Conservation (phyloP, 2,888 invertebrate genomes). For the Melanostoma scalare region DNA sequence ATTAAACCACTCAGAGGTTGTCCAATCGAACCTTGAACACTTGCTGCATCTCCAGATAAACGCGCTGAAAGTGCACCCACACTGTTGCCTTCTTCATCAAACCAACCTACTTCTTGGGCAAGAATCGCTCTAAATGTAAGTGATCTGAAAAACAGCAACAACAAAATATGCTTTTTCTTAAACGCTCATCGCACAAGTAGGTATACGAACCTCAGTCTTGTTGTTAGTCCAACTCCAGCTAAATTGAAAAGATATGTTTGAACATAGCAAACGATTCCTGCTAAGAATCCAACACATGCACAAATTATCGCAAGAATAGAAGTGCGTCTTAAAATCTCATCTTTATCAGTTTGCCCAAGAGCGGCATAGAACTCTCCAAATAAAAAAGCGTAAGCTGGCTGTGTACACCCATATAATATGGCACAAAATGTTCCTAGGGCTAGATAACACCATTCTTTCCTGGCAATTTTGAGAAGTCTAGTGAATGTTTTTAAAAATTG, state of each 20-base stretch:
- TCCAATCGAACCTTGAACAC: slow-evolving; percentile 89
- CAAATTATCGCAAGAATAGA: slow-evolving; percentile 85
- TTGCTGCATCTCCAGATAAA: slow-evolving; percentile 88
- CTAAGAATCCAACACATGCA: slow-evolving; percentile 85
- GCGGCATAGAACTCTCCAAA: slow-evolving; percentile 88
- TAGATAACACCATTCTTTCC: slow-evolving; percentile 87
- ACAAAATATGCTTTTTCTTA: neutral
- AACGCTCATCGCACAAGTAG: neutral
- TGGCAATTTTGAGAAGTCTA: slow-evolving; percentile 84
- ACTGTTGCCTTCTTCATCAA: slow-evolving; percentile 86
- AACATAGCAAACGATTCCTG: slow-evolving; percentile 86
- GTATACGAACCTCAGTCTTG: slow-evolving; percentile 82
- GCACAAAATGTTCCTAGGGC: slow-evolving; percentile 86
- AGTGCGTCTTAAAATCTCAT: slow-evolving; percentile 83
- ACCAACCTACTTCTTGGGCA: slow-evolving; percentile 89
- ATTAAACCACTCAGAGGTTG: slow-evolving; percentile 87
- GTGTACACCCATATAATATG: slow-evolving; percentile 86
- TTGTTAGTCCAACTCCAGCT: slow-evolving; percentile 89
- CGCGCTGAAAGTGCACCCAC: slow-evolving; percentile 88
- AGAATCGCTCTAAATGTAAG: slow-evolving; percentile 86
- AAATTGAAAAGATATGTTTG: slow-evolving; percentile 89
- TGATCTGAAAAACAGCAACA: slow-evolving; percentile 72
- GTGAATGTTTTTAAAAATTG: slow-evolving; percentile 78
- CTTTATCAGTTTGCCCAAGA: slow-evolving; percentile 80
- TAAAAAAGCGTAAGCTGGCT: slow-evolving; percentile 89